Conservation (phyloP, 2,113 vertebrate species). For the Nannobrachium achirus region DNA sequence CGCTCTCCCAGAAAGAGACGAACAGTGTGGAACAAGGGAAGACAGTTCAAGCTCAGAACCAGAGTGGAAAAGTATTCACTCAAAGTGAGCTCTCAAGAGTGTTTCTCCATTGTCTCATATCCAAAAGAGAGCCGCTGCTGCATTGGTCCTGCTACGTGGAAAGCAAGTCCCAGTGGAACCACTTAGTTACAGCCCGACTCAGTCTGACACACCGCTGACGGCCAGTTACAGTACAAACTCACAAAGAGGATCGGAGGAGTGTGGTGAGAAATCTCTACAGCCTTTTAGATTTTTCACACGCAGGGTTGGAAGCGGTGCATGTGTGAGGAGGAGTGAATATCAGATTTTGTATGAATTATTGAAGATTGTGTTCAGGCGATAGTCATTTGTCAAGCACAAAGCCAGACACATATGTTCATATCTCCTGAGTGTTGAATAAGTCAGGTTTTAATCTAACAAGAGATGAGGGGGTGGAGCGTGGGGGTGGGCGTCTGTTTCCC, state of each 20-base stretch:
- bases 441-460: slow-evolving; percentile 25
- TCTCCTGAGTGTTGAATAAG: slow-evolving; percentile 24
- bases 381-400: slow-evolving; percentile 14
- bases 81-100: slow-evolving; percentile 11
- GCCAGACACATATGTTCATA: background rate
- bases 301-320: background rate
- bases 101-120: slow-evolving; percentile 12
- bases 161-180: slow-evolving; percentile 3
- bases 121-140: slow-evolving; percentile 1
- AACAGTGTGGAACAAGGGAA: background rate
- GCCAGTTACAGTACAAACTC: background rate
- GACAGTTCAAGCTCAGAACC: background rate
- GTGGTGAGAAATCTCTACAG: background rate
- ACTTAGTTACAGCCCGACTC: slow-evolving; percentile 1
- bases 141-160: background rate
- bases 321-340: background rate
- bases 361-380: background rate
- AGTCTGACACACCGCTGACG: background rate
- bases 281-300: background rate
- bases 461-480: too few relatives aligned
- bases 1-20: slow-evolving; percentile 2
- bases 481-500: slow-evolving; percentile 8
- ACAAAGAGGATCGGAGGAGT: too few relatives aligned
- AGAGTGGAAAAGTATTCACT: slow-evolving; percentile 12
- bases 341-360: slow-evolving; percentile 10